A percentile compares a stretch with the other conserved stretches of the same genome.
Evolutionary conservation across 2,888 invertebrate genomes (phyloP).

Genomic region (Adela reaumurella): DNA sequence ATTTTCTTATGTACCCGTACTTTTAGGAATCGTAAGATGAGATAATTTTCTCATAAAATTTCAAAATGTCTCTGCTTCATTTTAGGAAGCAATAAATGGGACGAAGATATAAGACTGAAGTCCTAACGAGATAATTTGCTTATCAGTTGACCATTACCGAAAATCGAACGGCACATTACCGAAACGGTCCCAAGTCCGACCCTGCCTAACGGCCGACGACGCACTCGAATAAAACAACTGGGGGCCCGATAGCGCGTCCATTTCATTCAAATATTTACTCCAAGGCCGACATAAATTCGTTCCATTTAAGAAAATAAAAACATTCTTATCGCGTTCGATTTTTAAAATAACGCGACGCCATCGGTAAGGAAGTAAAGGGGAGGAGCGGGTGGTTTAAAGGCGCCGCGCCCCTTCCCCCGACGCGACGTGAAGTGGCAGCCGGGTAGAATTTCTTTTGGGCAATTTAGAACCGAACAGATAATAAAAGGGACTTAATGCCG

Average conservation of each 20-base stretch:
- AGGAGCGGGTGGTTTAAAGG: constrained; percentile 49
- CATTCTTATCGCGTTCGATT: constrained; percentile 55
- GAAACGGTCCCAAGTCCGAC: constrained; percentile 46
- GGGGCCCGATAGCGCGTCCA: constrained; percentile 35
- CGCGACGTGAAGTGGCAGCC: constrained; percentile 20
- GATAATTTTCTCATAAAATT: too few species aligned
- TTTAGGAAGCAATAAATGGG: constrained; percentile 6
- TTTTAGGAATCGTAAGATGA: too few species aligned
- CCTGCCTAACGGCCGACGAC: constrained; percentile 26
- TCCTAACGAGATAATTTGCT: constrained; percentile 53
- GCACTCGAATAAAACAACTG: constrained; percentile 41
- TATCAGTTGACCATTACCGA: constrained; percentile 56
- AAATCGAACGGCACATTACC: constrained; percentile 53
- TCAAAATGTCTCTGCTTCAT: constrained; percentile 1
- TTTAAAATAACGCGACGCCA: constrained; percentile 49
- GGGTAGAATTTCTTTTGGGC: constrained; percentile 45
- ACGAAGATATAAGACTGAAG: constrained; percentile 5
- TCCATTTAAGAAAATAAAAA: constrained; percentile 52
- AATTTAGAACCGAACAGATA: constrained; percentile 55
- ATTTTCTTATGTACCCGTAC: too few species aligned
- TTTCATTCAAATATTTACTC: constrained; percentile 45
- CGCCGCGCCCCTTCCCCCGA: constrained; percentile 43
- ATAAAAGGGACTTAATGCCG: constrained; percentile 53
- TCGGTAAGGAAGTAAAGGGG: constrained; percentile 44
- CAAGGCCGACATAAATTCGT: constrained; percentile 46